A percentile compares a stretch with the other conserved stretches of the same genome.
Evolutionary conservation across 2,888 invertebrate species (phyloP).

Genomic region (Heliconius sara): DNA sequence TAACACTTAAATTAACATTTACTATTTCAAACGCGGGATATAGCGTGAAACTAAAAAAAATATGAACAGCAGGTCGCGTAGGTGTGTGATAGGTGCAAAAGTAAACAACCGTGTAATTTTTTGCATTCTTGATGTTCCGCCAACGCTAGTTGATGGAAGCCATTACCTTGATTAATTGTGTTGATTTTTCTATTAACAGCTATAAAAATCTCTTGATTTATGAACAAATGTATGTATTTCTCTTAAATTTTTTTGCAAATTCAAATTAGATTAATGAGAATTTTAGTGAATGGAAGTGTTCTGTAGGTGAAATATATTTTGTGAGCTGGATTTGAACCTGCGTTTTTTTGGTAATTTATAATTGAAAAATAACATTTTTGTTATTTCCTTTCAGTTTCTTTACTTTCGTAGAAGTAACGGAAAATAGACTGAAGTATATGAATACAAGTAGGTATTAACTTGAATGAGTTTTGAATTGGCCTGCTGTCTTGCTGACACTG

Average conservation of each 20-base stretch:
- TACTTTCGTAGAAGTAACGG: no score
- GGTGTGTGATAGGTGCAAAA: constrained; percentile 32
- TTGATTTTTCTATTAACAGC: constrained; percentile 28
- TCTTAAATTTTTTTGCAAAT: constrained; percentile 6
- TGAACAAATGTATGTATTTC: constrained; percentile 2
- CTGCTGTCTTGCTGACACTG: no score
- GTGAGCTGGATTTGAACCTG: neutral
- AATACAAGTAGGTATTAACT: no score
- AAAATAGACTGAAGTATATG: no score
- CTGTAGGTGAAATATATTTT: neutral
- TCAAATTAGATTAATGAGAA: constrained; percentile 24
- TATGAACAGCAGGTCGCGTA: constrained; percentile 32
- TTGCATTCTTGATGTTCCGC: constrained; percentile 42
- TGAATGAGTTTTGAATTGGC: no score
- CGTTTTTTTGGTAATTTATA: neutral
- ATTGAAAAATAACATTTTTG: neutral
- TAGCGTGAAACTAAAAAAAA: neutral
- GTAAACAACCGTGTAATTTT: constrained; percentile 29
- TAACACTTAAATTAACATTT: no score
- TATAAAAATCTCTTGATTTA: constrained; percentile 33
- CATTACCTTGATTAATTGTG: constrained; percentile 42
- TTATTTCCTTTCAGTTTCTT: no score
- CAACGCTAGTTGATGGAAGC: constrained; percentile 36
- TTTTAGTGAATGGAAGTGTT: neutral
- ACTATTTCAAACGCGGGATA: neutral